phyloP scores from a whole-genome alignment of 2,113 vertebrate genomes.

The Dasyurus viverrinus region DNA sequence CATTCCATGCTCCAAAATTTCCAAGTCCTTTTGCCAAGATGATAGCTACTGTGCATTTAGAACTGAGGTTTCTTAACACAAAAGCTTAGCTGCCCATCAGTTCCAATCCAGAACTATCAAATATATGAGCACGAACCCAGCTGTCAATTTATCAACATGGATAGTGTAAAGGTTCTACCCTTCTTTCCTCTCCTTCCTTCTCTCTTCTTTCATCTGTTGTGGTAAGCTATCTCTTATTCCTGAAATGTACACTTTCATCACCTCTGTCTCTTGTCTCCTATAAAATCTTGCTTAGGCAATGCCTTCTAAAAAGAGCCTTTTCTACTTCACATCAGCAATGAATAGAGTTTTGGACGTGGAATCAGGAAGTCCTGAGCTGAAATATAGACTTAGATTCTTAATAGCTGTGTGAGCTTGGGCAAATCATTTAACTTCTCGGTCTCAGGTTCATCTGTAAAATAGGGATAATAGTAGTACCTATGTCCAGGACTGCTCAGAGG shows the following conservation, averaged over 20 bases:
- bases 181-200: background rate
- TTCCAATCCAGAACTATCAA: background rate
- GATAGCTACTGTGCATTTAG: background rate
- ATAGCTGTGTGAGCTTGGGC: background rate
- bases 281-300: background rate
- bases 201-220: background rate
- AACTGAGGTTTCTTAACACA: background rate
- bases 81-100: background rate
- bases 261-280: background rate
- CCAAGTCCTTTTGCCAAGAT: background rate
- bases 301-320: background rate
- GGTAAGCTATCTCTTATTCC: background rate
- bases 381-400: background rate
- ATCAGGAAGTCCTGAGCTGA: background rate
- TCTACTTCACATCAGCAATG: background rate
- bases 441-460: background rate
- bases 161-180: background rate
- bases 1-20: background rate
- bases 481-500: background rate
- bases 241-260: background rate
- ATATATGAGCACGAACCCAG: background rate
- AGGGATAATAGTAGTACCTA: background rate
- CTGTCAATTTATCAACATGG: background rate
- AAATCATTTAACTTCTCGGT: background rate
- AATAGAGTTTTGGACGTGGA: background rate